These are phyloP conservation scores for Pelodiscus sinensis DNA, from an alignment of 2,113 vertebrate genomes.

Conservation along the genomic window DNA sequence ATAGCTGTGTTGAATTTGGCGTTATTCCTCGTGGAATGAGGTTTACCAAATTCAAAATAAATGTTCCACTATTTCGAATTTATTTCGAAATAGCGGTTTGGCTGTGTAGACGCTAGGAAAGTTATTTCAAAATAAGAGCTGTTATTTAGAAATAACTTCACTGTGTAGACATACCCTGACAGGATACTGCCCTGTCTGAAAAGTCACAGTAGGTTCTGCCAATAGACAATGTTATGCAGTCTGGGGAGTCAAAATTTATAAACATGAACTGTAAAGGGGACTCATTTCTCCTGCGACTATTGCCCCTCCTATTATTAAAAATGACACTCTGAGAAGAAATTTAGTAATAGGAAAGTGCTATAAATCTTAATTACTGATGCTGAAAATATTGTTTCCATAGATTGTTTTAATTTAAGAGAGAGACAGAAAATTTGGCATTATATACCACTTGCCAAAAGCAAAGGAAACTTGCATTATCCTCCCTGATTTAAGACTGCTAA, in stretches of 20 bases:
- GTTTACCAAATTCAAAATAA: too few relatives aligned
- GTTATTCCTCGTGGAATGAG: too few relatives aligned
- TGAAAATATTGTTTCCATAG: background rate
- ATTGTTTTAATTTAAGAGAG: background rate
- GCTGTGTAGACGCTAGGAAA: too few relatives aligned
- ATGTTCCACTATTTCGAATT: too few relatives aligned
- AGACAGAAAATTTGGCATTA: background rate
- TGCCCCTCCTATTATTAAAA: background rate
- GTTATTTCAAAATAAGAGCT: too few relatives aligned
- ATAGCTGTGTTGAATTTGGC: too few relatives aligned
- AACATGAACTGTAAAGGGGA: slow-evolving; percentile 7
- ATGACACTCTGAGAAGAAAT: slow-evolving; percentile 8
- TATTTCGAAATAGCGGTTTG: too few relatives aligned
- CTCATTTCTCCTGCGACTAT: slow-evolving; percentile 52
- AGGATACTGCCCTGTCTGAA: slow-evolving; percentile 39
- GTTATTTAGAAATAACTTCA: too few relatives aligned
- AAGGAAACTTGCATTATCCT: background rate
- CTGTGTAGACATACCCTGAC: background rate
- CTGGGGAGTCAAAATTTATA: slow-evolving; percentile 78
- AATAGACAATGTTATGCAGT: slow-evolving; percentile 23
- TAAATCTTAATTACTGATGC: background rate
- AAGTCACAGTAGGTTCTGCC: slow-evolving; percentile 59
- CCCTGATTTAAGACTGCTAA: background rate
- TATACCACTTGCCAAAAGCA: fast-evolving
- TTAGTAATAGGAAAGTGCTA: fast-evolving